Percentiles rank a stretch among this genome's conserved stretches.
These are phyloP conservation scores for Ptychadena robeensis DNA, from an alignment of 2,797 vertebrate genomes.

Conservation along the genomic window DNA sequence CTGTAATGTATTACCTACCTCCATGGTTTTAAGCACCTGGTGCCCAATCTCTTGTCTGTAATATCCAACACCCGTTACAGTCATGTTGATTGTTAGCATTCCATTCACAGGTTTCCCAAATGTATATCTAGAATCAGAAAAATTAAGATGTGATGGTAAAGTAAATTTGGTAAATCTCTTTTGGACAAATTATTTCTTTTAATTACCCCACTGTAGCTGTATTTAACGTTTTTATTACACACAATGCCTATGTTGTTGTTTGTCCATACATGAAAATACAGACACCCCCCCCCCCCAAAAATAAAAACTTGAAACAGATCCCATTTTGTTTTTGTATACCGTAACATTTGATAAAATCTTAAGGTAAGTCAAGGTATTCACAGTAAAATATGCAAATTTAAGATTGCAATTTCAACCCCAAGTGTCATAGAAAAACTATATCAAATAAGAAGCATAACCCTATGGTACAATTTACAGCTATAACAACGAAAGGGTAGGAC, in stretches of 20 bases:
- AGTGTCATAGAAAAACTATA: too few species aligned
- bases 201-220: background rate
- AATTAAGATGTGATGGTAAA: background rate
- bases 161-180: background rate
- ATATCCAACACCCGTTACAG: constrained; percentile 91
- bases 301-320: background rate
- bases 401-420: too few species aligned
- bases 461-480: too few species aligned
- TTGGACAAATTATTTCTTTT: background rate
- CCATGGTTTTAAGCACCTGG: constrained; percentile 85
- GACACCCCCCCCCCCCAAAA: too few species aligned
- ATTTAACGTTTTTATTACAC: background rate
- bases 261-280: too few species aligned
- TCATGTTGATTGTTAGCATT: constrained; percentile 89
- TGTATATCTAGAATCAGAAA: constrained; percentile 80
- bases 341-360: too few species aligned
- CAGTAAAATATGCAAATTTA: too few species aligned
- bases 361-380: too few species aligned
- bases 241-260: background rate
- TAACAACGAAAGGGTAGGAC: too few species aligned
- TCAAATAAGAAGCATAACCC: too few species aligned
- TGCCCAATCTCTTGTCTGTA: constrained; percentile 91
- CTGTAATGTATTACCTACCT: too few species aligned
- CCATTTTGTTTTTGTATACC: background rate
- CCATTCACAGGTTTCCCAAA: constrained; percentile 91